Conservation (phyloP, 2,888 invertebrate genomes). For the Phengaris arion region DNA sequence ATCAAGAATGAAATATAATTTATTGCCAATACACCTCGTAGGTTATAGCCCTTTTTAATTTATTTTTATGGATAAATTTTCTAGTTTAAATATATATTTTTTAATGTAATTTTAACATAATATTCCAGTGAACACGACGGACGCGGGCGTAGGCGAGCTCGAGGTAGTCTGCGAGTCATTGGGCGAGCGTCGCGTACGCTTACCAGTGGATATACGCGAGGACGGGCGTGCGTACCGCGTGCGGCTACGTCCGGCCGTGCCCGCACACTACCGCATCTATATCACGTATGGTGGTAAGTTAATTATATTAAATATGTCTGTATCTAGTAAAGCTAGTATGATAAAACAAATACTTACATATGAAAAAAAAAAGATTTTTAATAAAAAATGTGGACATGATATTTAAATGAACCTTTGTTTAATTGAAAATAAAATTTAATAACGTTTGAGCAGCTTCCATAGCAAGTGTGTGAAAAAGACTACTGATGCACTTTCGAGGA, state of each 20-base stretch:
- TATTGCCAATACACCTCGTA: too few relatives aligned
- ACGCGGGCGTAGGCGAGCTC: conserved; percentile 90
- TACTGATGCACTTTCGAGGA: too few relatives aligned
- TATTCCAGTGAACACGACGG: conserved; percentile 85
- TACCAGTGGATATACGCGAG: conserved; percentile 89
- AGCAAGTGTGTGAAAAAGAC: too few relatives aligned
- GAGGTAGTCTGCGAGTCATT: conserved; percentile 94
- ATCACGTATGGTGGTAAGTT: conserved; percentile 83
- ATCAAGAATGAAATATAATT: too few relatives aligned
- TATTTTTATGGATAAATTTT: conserved; percentile 13
- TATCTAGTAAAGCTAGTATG: not conserved
- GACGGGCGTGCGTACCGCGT: conserved; percentile 89
- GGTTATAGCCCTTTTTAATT: too few relatives aligned
- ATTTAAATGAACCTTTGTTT: too few relatives aligned
- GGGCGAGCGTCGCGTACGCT: conserved; percentile 83
- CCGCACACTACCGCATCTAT: conserved; percentile 86
- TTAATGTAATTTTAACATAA: not conserved
- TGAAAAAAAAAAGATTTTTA: too few relatives aligned
- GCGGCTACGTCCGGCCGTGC: conserved; percentile 90
- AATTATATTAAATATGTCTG: not conserved
- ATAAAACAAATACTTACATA: too few relatives aligned
- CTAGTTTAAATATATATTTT: not conserved
- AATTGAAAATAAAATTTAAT: too few relatives aligned
- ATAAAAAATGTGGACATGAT: too few relatives aligned
- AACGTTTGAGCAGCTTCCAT: too few relatives aligned